Conservation (phyloP, 1,140 invertebrate species). For the Formica exsecta region DNA sequence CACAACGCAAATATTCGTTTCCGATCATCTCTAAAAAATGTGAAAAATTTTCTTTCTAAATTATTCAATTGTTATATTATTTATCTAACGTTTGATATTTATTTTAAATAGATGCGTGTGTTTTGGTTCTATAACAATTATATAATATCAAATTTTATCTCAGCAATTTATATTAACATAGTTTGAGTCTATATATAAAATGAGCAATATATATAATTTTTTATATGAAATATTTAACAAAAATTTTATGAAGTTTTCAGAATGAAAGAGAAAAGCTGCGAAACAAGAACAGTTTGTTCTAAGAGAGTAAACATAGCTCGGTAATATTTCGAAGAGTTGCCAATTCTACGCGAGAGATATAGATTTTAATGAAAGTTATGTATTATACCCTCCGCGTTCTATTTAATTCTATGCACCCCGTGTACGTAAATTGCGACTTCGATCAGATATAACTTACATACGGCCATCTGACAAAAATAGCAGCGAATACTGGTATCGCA, state of each 20-base stretch:
- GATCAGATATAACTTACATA: constrained; percentile 41
- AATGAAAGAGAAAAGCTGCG: constrained; percentile 29
- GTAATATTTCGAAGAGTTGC: neutral
- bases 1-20: neutral
- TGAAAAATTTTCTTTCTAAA: constrained; percentile 12
- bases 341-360: neutral
- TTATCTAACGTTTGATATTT: neutral
- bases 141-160: too few relatives aligned
- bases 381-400: constrained; percentile 10
- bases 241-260: neutral
- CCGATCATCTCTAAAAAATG: neutral
- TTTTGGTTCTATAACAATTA: too few relatives aligned
- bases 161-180: too few relatives aligned
- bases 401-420: constrained; percentile 55
- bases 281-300: neutral
- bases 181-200: too few relatives aligned
- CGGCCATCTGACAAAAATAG: constrained; percentile 49
- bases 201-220: neutral
- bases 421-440: constrained; percentile 35
- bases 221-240: neutral
- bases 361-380: constrained; percentile 49
- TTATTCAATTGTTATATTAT: neutral
- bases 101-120: too few relatives aligned
- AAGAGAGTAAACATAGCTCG: constrained; percentile 26
- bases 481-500: constrained; percentile 36